Conservation (phyloP, 2,113 vertebrate genomes). For the Heterochromis multidens region DNA sequence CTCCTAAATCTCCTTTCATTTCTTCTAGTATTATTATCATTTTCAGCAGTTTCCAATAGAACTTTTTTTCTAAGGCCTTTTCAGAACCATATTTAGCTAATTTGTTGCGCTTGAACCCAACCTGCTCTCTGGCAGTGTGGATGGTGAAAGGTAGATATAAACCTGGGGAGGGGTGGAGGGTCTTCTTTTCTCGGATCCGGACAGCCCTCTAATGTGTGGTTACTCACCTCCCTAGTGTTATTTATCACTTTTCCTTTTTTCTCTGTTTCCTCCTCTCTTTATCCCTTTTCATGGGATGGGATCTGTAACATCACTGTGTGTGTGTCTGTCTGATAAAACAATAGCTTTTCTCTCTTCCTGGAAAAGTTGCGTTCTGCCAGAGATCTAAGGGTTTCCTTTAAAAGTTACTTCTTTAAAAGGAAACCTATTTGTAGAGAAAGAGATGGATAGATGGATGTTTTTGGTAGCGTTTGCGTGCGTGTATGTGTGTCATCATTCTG, state of each 20-base stretch:
- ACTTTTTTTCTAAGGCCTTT: conserved; percentile 54
- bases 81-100: conserved; percentile 72
- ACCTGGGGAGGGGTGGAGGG: conserved; percentile 60
- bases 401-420: no score
- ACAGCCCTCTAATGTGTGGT: conserved; percentile 18
- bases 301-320: neutral
- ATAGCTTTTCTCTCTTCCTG: neutral
- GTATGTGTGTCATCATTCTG: no score
- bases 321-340: neutral
- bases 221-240: conserved; percentile 50
- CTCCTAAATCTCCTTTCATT: conserved; percentile 43
- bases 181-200: conserved; percentile 60
- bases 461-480: no score
- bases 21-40: conserved; percentile 55
- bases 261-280: neutral
- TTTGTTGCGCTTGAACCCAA: conserved; percentile 75
- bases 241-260: conserved; percentile 55
- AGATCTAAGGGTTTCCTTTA: no score
- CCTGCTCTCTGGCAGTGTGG: conserved; percentile 36
- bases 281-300: neutral
- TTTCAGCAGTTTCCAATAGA: conserved; percentile 55
- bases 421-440: no score
- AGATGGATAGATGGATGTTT: no score
- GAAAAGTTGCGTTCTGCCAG: no score
- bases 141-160: conserved; percentile 66